These are phyloP conservation scores for Piliocolobus tephrosceles DNA, from an alignment of 2,113 vertebrate genomes.

Conservation along the genomic window DNA sequence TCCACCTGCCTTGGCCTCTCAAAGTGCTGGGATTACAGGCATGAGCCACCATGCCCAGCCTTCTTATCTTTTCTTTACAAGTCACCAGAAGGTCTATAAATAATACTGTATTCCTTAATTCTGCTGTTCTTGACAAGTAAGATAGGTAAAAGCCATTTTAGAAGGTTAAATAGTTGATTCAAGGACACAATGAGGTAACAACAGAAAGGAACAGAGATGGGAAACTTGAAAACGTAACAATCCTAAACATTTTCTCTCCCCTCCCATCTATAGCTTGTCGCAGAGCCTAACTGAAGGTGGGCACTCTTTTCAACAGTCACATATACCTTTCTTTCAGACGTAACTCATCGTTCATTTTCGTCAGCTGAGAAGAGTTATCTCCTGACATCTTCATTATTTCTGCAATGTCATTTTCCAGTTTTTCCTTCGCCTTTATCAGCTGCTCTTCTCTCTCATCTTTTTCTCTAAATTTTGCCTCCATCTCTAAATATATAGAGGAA, in stretches of 20 bases:
- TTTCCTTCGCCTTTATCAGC: constrained; percentile 90
- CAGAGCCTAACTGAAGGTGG: no score
- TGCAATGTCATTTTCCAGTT: constrained; percentile 93
- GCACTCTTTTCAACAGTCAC: accelerated
- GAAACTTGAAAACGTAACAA: neutral
- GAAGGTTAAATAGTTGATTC: neutral
- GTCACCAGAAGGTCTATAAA: neutral
- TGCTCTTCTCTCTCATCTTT: constrained; percentile 90
- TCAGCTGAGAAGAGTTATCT: constrained; percentile 94
- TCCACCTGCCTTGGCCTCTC: neutral
- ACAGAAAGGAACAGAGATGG: neutral
- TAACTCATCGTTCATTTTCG: constrained; percentile 94
- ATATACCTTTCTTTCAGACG: constrained; percentile 92
- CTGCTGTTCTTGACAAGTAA: neutral
- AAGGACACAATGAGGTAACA: neutral
- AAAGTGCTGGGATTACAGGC: neutral
- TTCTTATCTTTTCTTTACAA: neutral
- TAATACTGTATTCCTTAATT: neutral
- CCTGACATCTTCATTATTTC: constrained; percentile 96
- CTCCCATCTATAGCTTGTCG: neutral
- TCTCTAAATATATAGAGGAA: constrained; percentile 80
- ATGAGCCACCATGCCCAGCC: neutral
- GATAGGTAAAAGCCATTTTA: neutral
- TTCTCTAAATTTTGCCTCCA: constrained; percentile 91
- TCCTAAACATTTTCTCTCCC: neutral